These are phyloP conservation scores for Stichodactyla mertensii DNA, from an alignment of 64 coral and sea anemone species.

Conservation along the genomic window DNA sequence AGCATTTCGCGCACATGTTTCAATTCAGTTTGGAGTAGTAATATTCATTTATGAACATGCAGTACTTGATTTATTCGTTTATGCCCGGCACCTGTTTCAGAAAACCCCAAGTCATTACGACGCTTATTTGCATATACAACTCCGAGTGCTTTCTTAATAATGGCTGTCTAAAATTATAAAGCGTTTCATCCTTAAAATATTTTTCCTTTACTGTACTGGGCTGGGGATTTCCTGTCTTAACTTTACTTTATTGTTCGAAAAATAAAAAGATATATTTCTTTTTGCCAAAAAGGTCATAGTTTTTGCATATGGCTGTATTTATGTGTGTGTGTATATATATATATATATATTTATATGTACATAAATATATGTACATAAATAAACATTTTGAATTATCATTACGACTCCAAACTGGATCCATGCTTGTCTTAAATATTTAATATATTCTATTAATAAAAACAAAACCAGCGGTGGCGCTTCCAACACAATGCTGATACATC, in stretches of 20 bases:
- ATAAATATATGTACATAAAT: too few relatives aligned
- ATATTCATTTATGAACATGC: constrained; percentile 4
- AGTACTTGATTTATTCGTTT: constrained; percentile 19
- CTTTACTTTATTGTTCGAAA: too few relatives aligned
- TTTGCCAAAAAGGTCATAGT: too few relatives aligned
- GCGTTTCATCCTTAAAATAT: background rate
- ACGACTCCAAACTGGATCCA: background rate
- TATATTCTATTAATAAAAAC: background rate
- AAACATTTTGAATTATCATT: background rate
- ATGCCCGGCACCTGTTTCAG: constrained; percentile 17
- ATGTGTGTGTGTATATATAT: too few relatives aligned
- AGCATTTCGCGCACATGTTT: constrained; percentile 15
- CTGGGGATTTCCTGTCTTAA: background rate
- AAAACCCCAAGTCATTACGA: constrained; percentile 28
- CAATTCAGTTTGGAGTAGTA: background rate
- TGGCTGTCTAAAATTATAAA: background rate
- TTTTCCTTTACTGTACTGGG: background rate
- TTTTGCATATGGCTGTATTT: too few relatives aligned
- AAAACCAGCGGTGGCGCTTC: background rate
- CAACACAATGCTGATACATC: background rate
- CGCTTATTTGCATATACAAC: constrained; percentile 24
- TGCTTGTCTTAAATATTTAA: background rate
- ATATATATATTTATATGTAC: too few relatives aligned
- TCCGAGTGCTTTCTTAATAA: constrained; percentile 2
- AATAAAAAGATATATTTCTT: too few relatives aligned